Conservation (phyloP, 2,113 vertebrate species). For the Cebidichthys violaceus region DNA sequence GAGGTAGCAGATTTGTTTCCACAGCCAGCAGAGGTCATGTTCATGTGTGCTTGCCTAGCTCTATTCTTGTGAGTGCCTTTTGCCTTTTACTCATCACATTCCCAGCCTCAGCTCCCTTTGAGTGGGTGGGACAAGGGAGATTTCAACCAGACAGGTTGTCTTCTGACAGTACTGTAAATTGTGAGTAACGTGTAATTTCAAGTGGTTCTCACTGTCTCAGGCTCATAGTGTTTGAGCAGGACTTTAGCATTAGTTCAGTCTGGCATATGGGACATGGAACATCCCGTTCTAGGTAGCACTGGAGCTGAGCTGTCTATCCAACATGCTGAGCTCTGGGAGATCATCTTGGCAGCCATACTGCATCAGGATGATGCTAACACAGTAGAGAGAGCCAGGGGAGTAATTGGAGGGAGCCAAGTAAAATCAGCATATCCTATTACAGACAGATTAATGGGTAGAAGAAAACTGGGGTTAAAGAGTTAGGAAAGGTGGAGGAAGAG, state of each 20-base stretch:
- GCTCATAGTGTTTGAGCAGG: constrained; percentile 60
- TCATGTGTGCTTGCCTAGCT: constrained; percentile 55
- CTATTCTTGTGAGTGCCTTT: constrained; percentile 55
- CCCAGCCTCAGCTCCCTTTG: constrained; percentile 66
- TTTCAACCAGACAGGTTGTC: constrained; percentile 58
- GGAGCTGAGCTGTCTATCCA: constrained; percentile 31
- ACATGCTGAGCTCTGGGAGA: constrained; percentile 37
- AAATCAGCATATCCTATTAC: constrained; percentile 39
- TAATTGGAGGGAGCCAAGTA: constrained; percentile 15
- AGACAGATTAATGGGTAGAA: constrained; percentile 16
- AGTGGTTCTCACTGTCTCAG: constrained; percentile 47
- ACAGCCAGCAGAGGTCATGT: constrained; percentile 70
- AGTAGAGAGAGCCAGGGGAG: constrained; percentile 4
- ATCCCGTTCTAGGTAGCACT: constrained; percentile 23
- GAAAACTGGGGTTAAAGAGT: constrained; percentile 13
- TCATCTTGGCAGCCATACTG: constrained; percentile 27
- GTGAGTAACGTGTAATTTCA: constrained; percentile 68
- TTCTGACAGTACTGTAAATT: constrained; percentile 71
- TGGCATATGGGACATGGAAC: constrained; percentile 29
- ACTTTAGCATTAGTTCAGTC: constrained; percentile 64
- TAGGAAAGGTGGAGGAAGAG: constrained; percentile 9
- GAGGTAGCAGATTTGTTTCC: constrained; percentile 66
- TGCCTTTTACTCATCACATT: constrained; percentile 58
- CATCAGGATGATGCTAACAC: constrained; percentile 21
- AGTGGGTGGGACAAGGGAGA: constrained; percentile 56